Evolutionary conservation across 2,797 vertebrate species (phyloP).

Genomic region (Podarcis lilfordi): DNA sequence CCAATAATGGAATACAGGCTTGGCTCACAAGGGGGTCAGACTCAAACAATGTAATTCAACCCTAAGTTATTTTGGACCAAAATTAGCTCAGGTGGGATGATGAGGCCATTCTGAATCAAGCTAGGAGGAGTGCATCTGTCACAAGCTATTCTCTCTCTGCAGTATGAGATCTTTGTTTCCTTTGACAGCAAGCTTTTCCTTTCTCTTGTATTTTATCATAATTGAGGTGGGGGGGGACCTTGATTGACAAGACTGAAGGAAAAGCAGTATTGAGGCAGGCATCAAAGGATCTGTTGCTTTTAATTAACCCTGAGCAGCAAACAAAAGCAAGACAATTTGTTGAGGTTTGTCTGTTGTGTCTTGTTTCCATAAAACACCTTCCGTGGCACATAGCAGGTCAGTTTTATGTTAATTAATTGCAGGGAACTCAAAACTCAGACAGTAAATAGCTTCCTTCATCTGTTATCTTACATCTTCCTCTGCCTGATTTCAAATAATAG

Average conservation of each 20-base stretch:
- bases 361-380: slow-evolving; percentile 40
- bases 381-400: slow-evolving; percentile 47
- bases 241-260: slow-evolving; percentile 1
- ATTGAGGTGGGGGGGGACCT: background rate
- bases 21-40: background rate
- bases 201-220: slow-evolving; percentile 36
- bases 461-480: slow-evolving; percentile 58
- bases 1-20: background rate
- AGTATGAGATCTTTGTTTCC: background rate
- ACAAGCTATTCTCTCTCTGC: rapidly evolving
- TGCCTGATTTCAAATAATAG: slow-evolving; percentile 57
- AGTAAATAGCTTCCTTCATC: slow-evolving; percentile 37
- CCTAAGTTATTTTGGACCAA: background rate
- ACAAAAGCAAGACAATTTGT: slow-evolving; percentile 46
- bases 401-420: slow-evolving; percentile 68
- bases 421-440: slow-evolving; percentile 27
- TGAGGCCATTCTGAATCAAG: background rate
- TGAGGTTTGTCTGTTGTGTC: slow-evolving; percentile 18
- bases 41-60: background rate
- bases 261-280: slow-evolving; percentile 36
- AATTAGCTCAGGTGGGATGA: background rate
- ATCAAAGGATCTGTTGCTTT: slow-evolving; percentile 54
- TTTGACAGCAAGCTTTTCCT: slow-evolving; percentile 31
- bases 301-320: slow-evolving; percentile 63
- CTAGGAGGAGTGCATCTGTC: background rate